phyloP scores from a whole-genome alignment of 2,797 vertebrate species.

The Sebastes variabilis region DNA sequence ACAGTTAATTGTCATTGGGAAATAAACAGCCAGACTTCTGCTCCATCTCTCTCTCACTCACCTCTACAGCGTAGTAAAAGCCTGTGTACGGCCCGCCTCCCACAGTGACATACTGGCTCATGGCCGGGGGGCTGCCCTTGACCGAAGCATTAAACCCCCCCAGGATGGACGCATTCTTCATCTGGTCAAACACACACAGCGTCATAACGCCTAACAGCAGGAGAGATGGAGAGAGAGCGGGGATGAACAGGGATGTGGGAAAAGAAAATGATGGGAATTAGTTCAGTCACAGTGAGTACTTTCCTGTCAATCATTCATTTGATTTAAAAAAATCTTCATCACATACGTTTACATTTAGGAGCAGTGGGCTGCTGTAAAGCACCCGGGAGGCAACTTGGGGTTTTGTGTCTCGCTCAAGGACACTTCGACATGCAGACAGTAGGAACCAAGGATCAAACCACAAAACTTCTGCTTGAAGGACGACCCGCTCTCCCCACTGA shows the following conservation, averaged over 20 bases:
- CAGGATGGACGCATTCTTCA: constrained; percentile 97
- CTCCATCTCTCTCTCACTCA: constrained; percentile 53
- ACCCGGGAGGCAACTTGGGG: no score
- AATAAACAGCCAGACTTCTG: neutral
- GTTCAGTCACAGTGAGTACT: neutral
- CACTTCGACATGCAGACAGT: no score
- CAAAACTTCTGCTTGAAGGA: no score
- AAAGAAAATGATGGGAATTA: neutral
- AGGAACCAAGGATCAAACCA: no score
- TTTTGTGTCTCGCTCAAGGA: no score
- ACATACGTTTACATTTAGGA: no score
- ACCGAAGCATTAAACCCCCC: constrained; percentile 95
- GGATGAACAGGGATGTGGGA: neutral
- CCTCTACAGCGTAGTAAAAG: constrained; percentile 98
- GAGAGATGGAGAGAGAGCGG: neutral
- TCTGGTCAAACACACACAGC: constrained; percentile 96
- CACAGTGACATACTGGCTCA: constrained; percentile 97
- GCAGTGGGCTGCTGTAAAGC: no score
- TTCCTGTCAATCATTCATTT: neutral
- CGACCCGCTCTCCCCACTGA: neutral
- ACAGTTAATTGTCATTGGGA: neutral
- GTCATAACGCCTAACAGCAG: constrained; percentile 89
- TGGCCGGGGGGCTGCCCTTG: constrained; percentile 95
- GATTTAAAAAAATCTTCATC: no score
- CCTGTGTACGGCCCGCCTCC: constrained; percentile 94